Percentiles rank a stretch among this genome's conserved stretches.
phyloP scores from a whole-genome alignment of 2,888 invertebrate species.

The Iphiclides podalirius region DNA sequence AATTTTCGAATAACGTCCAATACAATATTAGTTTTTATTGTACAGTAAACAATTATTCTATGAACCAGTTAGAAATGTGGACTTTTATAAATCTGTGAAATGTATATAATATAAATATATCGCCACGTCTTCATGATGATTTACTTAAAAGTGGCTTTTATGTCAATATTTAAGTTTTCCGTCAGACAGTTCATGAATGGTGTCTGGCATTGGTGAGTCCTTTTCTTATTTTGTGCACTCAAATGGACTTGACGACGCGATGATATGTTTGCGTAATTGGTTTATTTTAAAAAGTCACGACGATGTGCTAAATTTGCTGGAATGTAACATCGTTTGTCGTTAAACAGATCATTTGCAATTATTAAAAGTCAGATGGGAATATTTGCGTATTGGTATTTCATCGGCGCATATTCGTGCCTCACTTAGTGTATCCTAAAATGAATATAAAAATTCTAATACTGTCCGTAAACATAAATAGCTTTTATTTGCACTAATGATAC shows the following conservation, averaged over 20 bases:
- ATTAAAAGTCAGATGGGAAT: conserved; percentile 16
- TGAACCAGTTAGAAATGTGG: no score
- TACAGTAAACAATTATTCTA: no score
- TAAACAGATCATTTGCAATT: conserved; percentile 34
- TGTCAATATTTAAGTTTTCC: conserved; percentile 8
- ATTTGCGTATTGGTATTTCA: background rate
- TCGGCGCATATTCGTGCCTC: background rate
- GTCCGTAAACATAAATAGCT: no score
- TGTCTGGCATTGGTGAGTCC: conserved; percentile 10
- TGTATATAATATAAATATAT: no score
- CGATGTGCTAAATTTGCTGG: conserved; percentile 54
- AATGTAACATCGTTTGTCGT: conserved; percentile 49
- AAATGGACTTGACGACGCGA: conserved; percentile 39
- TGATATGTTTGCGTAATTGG: conserved; percentile 51
- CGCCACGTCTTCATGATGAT: background rate
- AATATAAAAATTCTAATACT: no score
- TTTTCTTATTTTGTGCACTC: background rate
- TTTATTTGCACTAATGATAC: no score
- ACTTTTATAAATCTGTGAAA: no score
- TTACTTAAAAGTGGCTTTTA: background rate
- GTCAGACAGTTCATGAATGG: conserved; percentile 11
- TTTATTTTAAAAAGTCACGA: conserved; percentile 57
- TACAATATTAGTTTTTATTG: no score
- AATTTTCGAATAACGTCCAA: no score
- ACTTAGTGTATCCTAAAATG: background rate